Base-by-base conservation (phyloP, 2,888 invertebrate genomes). In the Balanococcus diminutus region DNA sequence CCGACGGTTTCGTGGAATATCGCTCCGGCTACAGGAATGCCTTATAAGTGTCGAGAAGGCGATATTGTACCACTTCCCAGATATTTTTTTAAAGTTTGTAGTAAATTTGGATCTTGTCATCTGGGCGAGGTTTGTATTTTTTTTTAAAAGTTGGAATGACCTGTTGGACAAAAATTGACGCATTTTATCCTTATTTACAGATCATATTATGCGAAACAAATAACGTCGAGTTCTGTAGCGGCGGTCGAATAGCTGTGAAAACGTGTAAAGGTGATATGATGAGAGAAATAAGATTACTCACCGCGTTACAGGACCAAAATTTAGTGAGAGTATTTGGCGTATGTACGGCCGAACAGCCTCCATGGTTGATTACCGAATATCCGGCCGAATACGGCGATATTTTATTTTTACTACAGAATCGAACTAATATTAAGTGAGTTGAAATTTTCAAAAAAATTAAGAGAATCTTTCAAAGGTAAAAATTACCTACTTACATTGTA, bases 361-460 rank as follows among this genome's bases (percentile, higher is more conserved):
- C 93, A 85, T 93, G 94, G 91, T 93, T 93, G 88, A 92, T 95
- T 84, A 92, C 94, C 88, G 95, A 95, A 90, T 94, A 94, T 90
- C 93, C 94, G 89, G 88, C 88, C 32, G 93, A 94, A 88, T 93
- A 93, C 89, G 95, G 95, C 11, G 95, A 95, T 90, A 91, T 95
- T 87, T 93, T 93, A 88, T 93, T 94, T 89, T 94, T 94, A 90
- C 90, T 93, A 87, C 86, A 87, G n/a, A 87, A 87, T 16, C 88
- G 88, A 84, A 86, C 88, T 19, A 87, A 87, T 42, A 87, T 89
- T 75, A 88, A 88, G 89, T 89, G n/a, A 87, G 88, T 87, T 14
- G 42, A 36, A 36, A 42, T 42, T 42, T 42, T 42, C 42, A 42
- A 9, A 42, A 42, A 42, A 36, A 36, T 36, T 8, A 5, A 8